phyloP scores from a whole-genome alignment of 2,797 vertebrate species.

The Halcyon chelicuti region DNA sequence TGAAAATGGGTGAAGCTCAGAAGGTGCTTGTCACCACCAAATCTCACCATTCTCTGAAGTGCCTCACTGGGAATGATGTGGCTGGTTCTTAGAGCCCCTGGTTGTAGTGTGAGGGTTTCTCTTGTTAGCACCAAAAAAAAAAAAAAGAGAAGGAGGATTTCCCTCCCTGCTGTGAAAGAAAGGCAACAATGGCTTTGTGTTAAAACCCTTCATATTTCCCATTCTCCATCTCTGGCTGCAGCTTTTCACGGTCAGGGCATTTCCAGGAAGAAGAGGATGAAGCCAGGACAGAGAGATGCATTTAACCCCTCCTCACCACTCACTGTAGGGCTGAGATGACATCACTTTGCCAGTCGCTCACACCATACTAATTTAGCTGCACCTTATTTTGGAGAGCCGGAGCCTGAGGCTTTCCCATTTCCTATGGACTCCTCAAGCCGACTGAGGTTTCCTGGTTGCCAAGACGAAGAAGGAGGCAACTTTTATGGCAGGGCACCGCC shows the following conservation, averaged over 20 bases:
- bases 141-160: not conserved
- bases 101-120: not conserved
- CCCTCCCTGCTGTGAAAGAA: not conserved
- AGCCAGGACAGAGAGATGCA: not conserved
- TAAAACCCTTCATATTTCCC: not conserved
- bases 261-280: not conserved
- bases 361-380: conserved; percentile 15
- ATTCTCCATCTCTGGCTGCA: rapidly evolving
- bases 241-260: not conserved
- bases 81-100: not conserved
- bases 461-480: not conserved
- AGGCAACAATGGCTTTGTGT: rapidly evolving
- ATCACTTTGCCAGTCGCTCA: not conserved
- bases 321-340: not conserved
- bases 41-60: not conserved
- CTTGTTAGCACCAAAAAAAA: not conserved
- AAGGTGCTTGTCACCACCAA: too few relatives aligned
- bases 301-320: not conserved
- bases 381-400: not conserved
- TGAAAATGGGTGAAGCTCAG: not conserved
- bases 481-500: not conserved
- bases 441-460: not conserved
- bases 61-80: not conserved
- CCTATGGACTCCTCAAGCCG: not conserved
- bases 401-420: not conserved